phyloP scores from a whole-genome alignment of 2,113 vertebrate genomes.

The Clarias macrocephalus region DNA sequence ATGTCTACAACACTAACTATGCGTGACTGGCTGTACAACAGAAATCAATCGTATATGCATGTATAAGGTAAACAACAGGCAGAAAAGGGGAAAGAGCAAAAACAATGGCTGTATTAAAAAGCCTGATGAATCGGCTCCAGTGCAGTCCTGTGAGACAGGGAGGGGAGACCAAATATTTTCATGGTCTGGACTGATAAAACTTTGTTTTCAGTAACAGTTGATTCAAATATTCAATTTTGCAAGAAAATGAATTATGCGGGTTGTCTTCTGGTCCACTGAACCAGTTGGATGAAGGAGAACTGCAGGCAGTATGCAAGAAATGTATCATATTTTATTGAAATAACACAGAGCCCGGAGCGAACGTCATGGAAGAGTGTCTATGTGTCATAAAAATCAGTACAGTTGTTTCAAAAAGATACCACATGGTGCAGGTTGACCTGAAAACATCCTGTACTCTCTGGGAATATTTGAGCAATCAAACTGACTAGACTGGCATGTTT shows the following conservation, averaged over 20 bases:
- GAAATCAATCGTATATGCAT: conserved; percentile 35
- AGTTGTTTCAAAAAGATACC: not conserved
- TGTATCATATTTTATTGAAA: conserved; percentile 8
- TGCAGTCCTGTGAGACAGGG: conserved; percentile 18
- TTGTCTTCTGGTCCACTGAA: conserved; percentile 30
- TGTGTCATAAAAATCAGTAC: not conserved
- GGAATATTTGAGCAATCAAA: not conserved
- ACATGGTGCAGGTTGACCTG: not conserved
- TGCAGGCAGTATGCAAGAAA: not conserved
- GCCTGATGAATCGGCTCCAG: conserved; percentile 34
- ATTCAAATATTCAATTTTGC: conserved; percentile 32
- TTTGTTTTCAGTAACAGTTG: conserved; percentile 32
- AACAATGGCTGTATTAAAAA: conserved; percentile 9
- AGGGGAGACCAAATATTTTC: conserved; percentile 16
- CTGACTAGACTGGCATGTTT: not conserved
- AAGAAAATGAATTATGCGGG: conserved; percentile 31
- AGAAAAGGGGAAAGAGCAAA: conserved; percentile 23
- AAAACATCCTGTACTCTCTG: not conserved
- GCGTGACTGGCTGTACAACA: conserved; percentile 18
- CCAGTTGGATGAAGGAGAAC: conserved; percentile 13
- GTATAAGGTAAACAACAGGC: conserved; percentile 26
- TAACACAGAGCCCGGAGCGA: not conserved
- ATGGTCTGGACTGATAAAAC: conserved; percentile 29
- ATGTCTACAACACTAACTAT: conserved; percentile 27
- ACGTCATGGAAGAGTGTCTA: not conserved